Conservation (phyloP, 2,888 invertebrate species). For the Acronicta alni region DNA sequence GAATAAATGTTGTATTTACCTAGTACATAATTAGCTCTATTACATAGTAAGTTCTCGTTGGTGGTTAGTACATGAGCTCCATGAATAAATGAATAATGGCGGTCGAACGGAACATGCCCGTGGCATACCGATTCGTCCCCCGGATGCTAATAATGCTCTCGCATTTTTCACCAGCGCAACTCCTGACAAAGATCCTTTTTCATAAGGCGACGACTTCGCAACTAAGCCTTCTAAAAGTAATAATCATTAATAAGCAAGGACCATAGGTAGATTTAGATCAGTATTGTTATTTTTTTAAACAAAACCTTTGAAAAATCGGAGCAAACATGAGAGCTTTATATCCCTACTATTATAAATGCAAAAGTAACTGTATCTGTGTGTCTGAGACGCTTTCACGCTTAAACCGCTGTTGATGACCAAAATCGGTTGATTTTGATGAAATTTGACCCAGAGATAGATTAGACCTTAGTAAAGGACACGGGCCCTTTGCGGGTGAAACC, state of each 20-base stretch:
- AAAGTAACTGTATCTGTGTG: no score
- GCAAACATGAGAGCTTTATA: constrained; percentile 66
- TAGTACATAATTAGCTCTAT: constrained; percentile 60
- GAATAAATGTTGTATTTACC: constrained; percentile 23
- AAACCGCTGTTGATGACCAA: no score
- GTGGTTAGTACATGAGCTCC: constrained; percentile 75
- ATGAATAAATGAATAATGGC: constrained; percentile 88
- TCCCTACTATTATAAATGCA: no score
- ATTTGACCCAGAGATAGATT: no score
- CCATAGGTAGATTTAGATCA: background rate
- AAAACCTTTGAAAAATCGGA: constrained; percentile 47
- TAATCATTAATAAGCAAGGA: constrained; percentile 32
- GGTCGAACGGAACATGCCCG: constrained; percentile 77
- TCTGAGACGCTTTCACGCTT: no score
- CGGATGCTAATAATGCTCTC: constrained; percentile 83
- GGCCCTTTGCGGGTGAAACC: no score
- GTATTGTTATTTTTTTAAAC: constrained; percentile 35
- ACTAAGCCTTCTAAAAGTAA: constrained; percentile 54
- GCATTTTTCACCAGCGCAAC: constrained; percentile 80
- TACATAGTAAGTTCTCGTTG: constrained; percentile 66
- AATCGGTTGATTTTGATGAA: no score
- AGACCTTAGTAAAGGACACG: no score
- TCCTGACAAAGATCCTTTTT: constrained; percentile 75
- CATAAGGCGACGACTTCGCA: constrained; percentile 57
- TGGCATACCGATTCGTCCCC: constrained; percentile 84